Evolutionary conservation across 2,888 invertebrate species (phyloP).

Genomic region (Norana najaformis): DNA sequence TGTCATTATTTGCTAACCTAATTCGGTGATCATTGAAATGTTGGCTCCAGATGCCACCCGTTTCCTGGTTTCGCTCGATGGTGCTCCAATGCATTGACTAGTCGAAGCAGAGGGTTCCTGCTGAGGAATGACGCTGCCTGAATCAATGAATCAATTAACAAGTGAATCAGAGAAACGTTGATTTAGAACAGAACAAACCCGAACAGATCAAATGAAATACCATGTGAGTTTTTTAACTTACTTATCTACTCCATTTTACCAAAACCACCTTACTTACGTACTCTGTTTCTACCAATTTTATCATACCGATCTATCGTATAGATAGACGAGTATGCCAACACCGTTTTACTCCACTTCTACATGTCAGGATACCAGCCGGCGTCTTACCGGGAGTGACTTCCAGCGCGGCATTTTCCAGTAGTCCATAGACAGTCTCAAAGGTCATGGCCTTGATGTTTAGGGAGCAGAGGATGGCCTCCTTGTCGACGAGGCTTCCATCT

Average conservation of each 20-base stretch:
- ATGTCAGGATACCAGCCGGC: neutral
- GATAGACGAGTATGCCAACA: neutral
- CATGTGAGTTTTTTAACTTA: neutral
- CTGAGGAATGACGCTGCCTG: neutral
- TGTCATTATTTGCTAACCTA: constrained; percentile 69
- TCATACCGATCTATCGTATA: neutral
- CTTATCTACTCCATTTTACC: too few species aligned
- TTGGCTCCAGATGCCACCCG: constrained; percentile 75
- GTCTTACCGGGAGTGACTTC: neutral
- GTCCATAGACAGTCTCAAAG: constrained; percentile 76
- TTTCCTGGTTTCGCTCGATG: neutral
- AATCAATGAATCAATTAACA: constrained; percentile 16
- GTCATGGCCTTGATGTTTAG: constrained; percentile 89
- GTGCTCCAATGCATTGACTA: neutral
- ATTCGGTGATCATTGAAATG: constrained; percentile 95
- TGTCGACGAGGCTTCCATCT: constrained; percentile 98
- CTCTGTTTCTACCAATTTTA: neutral
- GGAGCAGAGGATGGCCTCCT: constrained; percentile 98
- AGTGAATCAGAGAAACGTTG: neutral
- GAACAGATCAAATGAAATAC: neutral
- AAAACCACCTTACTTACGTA: too few species aligned
- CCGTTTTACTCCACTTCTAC: too few species aligned
- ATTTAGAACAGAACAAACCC: neutral
- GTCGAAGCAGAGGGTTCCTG: neutral
- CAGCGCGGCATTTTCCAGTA: constrained; percentile 50